phyloP scores from a whole-genome alignment of 2,888 invertebrate genomes.

The Cosmia trapezina region DNA sequence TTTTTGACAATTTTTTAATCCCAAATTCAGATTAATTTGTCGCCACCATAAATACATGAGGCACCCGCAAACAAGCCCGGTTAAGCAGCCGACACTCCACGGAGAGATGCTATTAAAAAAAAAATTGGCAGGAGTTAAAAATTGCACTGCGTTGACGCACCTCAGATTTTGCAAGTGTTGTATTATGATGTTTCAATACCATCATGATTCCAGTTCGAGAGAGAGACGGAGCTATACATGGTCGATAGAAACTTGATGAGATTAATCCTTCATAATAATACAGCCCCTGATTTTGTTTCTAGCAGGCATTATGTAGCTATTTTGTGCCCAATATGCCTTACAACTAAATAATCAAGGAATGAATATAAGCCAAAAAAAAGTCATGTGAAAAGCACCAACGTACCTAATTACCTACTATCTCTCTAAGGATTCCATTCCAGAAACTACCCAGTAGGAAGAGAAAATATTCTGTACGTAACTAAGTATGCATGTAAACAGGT shows the following conservation, averaged over 20 bases:
- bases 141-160: not conserved
- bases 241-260: not conserved
- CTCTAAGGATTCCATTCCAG: not conserved
- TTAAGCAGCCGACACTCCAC: too few species aligned
- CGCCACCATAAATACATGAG: too few species aligned
- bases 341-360: not conserved
- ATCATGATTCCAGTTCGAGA: not conserved
- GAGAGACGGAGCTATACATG: not conserved
- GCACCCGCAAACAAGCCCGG: too few species aligned
- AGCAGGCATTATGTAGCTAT: not conserved
- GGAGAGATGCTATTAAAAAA: too few species aligned
- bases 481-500: constrained; percentile 25
- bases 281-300: not conserved
- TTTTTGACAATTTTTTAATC: too few species aligned
- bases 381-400: too few species aligned
- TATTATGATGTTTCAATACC: not conserved
- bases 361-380: not conserved
- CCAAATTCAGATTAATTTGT: too few species aligned
- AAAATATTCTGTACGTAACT: constrained; percentile 6
- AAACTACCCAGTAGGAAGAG: not conserved
- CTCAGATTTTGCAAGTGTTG: not conserved
- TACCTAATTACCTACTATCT: too few species aligned
- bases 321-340: not conserved
- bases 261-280: not conserved
- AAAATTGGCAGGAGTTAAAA: not conserved